phyloP scores from a whole-genome alignment of 1,140 invertebrate genomes.

The Drosophila miranda region DNA sequence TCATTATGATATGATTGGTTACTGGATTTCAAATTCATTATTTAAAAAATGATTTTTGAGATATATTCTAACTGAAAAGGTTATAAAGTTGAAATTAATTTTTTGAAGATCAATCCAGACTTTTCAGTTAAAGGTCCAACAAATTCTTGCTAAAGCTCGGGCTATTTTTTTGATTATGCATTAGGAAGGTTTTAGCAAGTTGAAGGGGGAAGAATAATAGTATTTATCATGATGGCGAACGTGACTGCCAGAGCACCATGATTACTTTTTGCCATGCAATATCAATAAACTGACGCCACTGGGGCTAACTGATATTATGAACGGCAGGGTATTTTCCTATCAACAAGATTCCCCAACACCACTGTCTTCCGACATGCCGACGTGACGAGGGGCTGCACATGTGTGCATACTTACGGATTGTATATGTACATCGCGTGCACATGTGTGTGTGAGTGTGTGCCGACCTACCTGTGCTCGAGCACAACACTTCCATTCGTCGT shows the following conservation, averaged over 20 bases:
- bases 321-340: constrained; percentile 6
- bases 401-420: constrained; percentile 5
- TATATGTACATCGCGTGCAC: no score
- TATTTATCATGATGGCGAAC: constrained; percentile 35
- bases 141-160: no score
- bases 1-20: no score
- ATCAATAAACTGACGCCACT: constrained; percentile 7
- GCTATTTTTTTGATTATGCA: no score
- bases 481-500: constrained; percentile 35
- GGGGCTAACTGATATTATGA: constrained; percentile 31
- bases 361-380: constrained; percentile 43
- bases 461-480: background rate
- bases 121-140: no score
- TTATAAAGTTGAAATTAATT: no score
- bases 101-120: no score
- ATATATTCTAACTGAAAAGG: no score
- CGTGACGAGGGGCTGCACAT: constrained; percentile 37
- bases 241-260: constrained; percentile 40
- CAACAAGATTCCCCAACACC: constrained; percentile 8
- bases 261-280: constrained; percentile 44
- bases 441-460: constrained; percentile 12
- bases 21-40: no score
- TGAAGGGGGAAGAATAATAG: no score
- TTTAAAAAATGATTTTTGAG: no score
- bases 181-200: no score